These are phyloP conservation scores for Chiloscyllium plagiosum DNA, from an alignment of 2,113 vertebrate genomes.

Conservation along the genomic window DNA sequence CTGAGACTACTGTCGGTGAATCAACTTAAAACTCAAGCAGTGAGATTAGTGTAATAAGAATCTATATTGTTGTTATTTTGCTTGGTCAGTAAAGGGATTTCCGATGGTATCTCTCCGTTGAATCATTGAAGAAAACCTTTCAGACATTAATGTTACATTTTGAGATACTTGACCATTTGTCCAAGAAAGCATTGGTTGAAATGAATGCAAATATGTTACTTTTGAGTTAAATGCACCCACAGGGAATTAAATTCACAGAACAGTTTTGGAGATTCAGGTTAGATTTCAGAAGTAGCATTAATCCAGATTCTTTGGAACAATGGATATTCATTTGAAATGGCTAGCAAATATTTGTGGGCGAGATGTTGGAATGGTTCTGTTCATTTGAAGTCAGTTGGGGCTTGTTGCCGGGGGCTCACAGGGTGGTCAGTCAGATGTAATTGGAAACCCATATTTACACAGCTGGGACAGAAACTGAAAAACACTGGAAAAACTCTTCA, in stretches of 20 bases:
- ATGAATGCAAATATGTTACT: background rate
- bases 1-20: background rate
- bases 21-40: background rate
- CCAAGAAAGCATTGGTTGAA: background rate
- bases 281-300: background rate
- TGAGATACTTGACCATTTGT: background rate
- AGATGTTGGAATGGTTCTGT: constrained; percentile 11
- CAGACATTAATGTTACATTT: background rate
- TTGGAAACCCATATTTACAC: background rate
- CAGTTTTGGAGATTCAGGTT: background rate
- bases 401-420: background rate
- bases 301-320: constrained; percentile 10
- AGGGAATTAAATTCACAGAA: background rate
- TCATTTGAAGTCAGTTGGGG: background rate
- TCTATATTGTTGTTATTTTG: background rate
- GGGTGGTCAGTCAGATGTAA: background rate
- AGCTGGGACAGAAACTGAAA: background rate
- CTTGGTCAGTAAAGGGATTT: background rate
- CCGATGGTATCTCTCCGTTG: background rate
- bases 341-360: background rate
- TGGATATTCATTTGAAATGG: background rate
- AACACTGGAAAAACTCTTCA: background rate
- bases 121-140: background rate
- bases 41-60: background rate
- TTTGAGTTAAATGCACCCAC: background rate